phyloP scores from a whole-genome alignment of 92 coral and sea anemone genomes.

The Scolanthus callimorphus region DNA sequence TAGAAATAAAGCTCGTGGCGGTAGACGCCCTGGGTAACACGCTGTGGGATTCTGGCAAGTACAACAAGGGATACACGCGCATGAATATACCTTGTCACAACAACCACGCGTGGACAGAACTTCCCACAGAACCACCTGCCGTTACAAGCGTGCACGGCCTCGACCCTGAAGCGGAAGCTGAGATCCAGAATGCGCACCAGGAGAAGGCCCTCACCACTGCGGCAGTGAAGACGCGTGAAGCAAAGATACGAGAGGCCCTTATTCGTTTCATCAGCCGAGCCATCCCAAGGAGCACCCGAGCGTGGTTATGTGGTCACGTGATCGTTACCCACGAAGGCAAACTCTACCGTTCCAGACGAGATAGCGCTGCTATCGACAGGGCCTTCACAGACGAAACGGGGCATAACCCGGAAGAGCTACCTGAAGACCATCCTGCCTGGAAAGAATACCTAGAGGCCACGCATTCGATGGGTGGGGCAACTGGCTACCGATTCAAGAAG shows the following conservation, averaged over 20 bases:
- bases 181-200: neutral
- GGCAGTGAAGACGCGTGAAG: conserved; percentile 7
- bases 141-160: conserved; percentile 17
- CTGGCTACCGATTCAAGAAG: conserved; percentile 24
- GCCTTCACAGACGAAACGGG: conserved; percentile 24
- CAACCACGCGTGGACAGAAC: conserved; percentile 37
- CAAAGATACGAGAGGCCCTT: conserved; percentile 10
- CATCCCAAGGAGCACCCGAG: conserved; percentile 11
- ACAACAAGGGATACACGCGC: neutral
- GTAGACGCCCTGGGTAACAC: conserved; percentile 29
- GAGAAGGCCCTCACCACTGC: neutral
- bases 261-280: conserved; percentile 12
- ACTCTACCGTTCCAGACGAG: neutral
- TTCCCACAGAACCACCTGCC: conserved; percentile 30
- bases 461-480: conserved; percentile 11
- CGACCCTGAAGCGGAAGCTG: conserved; percentile 9
- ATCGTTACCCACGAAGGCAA: conserved; percentile 6
- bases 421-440: conserved; percentile 1
- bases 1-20: conserved; percentile 22
- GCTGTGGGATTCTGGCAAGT: conserved; percentile 38
- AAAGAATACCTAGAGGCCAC: conserved; percentile 28
- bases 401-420: neutral
- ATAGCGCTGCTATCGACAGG: conserved; percentile 1
- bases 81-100: conserved; percentile 28
- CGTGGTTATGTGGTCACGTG: conserved; percentile 12